Evolutionary conservation across 2,113 vertebrate genomes (phyloP), one percentile per base, ranked within the genome.

Genomic region (Daphoenositta chrysoptera): DNA sequence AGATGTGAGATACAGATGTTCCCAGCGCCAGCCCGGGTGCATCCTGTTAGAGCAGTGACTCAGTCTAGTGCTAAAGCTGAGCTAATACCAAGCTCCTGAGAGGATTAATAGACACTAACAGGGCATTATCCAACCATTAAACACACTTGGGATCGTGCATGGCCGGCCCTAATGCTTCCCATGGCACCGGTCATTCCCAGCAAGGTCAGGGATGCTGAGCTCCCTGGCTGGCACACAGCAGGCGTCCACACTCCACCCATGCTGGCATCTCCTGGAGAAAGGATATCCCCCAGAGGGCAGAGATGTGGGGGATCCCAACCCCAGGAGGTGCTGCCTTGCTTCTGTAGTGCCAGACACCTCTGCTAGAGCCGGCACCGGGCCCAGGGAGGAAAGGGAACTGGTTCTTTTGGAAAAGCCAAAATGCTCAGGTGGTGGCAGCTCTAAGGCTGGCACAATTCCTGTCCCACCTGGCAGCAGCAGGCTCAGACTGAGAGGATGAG

Each of bases 41-140:
- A 96, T 96, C 95, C 96, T 94, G 97, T 98, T 97, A 97, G 85
- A 2, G 65, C 94, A 96, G 97, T 96, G 97, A 95, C 97, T 97
- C 96, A 92, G 96, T 73, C 83, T 87, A 45, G 93, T 91, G 95
- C 96, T 97, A 97, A 98, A 98, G 97, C 97, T 85, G 96, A 97
- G 96, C 93, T 98, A 98, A 98, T 96, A 95, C 97, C 96, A 94
- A 89, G 97, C 97, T 98, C 97, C 96, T 98, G 97, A 97, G 96
- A 96, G 97, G 96, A 98, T 98, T 98, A 98, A 97, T 84, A 95
- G 87, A 97, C 88, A 97, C 97, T 96, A 97, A 97, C 75, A 30
- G 87, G 83, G 94, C 95, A 98, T 98, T 97, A 98, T 92, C 94
- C 94, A 96, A 97, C 96, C 75, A 77, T 97, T 97, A 93, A 96